phyloP scores from a whole-genome alignment of 2,113 vertebrate species.

The Sialia sialis region DNA sequence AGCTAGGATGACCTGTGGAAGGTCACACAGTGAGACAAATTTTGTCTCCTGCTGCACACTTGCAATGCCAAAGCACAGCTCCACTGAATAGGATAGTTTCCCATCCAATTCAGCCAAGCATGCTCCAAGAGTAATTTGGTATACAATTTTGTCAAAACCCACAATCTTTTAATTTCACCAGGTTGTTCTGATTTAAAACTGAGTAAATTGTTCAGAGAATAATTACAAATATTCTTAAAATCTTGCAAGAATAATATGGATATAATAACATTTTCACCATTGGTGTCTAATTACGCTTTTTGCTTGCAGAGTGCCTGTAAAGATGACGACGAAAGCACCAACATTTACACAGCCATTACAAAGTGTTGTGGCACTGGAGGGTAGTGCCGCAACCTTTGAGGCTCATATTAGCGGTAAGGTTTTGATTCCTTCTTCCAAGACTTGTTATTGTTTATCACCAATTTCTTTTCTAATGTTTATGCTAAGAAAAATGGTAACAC shows the following conservation, averaged over 20 bases:
- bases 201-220: not conserved
- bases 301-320: slow-evolving; percentile 86
- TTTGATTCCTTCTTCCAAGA: not conserved
- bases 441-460: not conserved
- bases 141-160: not conserved
- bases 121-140: not conserved
- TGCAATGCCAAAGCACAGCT: not conserved
- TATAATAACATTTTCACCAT: not conserved
- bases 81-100: not conserved
- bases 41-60: not conserved
- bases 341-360: slow-evolving; percentile 95
- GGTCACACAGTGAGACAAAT: not conserved
- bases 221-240: not conserved
- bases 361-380: slow-evolving; percentile 99
- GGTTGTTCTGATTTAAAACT: not conserved
- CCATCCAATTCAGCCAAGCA: not conserved
- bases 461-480: not conserved
- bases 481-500: not conserved
- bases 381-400: slow-evolving; percentile 98
- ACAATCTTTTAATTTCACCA: not conserved
- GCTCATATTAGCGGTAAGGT: slow-evolving; percentile 97
- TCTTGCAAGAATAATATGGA: not conserved
- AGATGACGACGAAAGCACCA: slow-evolving; percentile 92
- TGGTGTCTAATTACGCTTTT: slow-evolving; percentile 10
- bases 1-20: not conserved